Evolutionary conservation across 2,888 invertebrate genomes (phyloP), one percentile per base, ranked within the genome.

Genomic region (Tenthredo mesomela): DNA sequence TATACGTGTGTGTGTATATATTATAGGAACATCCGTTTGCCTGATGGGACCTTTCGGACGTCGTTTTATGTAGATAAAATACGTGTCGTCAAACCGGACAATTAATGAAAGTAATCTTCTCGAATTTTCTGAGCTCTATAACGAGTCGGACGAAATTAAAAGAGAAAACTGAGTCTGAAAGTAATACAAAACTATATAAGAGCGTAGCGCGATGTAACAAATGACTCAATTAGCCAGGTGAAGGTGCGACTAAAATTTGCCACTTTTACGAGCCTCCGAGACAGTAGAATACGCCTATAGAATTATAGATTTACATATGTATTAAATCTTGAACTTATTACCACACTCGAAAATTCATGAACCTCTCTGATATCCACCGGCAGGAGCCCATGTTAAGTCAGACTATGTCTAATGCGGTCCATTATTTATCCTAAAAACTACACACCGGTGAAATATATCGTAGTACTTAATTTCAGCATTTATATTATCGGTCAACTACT

Each of bases 381-480:
- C 77, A 25, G 29, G 33, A 18, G 54, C 15, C 25, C 7, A 6
- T 77, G 50, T 77, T 77, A 18, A 54, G 77, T 21, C 6, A 29
- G 29, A 77, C 47, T 77, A 15, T 29, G 33, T 54, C 54, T 77
- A 77, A 77, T 77, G 77, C 54, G 77, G 54, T 33, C 18, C 50
- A 77, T 77, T 77, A 77, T 77, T 77, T 77, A 77, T 6, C n/a
- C 33, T n/a, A 10, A 50, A 77, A 54, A 54, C 54, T 54, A 77
- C n/a, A 25, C 12, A 50, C 15, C n/a, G 18, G 9, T 25, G 1
- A 10, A 43, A 77, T 77, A 29, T 77, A 18, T 18, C 29, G 9
- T 33, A 9, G 7, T 33, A 9, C 0, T 0, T 43, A 10, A 37
- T 61, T 40, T 80, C 61, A 40, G 80, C 58, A 40, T 58, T 61